Evolutionary conservation across 2,113 vertebrate genomes (phyloP), one percentile per base, ranked within the genome.

Genomic region (Aphyosemion australe): DNA sequence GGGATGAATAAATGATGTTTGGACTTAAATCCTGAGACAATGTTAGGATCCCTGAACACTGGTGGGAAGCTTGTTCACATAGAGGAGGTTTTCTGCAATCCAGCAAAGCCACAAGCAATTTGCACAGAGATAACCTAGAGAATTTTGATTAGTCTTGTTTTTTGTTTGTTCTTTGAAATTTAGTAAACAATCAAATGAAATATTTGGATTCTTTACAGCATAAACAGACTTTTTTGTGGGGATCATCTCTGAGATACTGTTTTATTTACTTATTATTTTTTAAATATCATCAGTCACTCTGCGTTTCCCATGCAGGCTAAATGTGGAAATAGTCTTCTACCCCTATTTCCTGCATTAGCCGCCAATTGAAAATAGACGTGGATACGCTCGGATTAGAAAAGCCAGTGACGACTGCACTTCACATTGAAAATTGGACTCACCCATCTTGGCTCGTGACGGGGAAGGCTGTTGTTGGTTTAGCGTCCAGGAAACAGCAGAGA

Each of bases 1-100:
- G 69, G 86, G 21, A 62, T 56, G 59, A 78, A 78, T 78, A 84
- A 86, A 82, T 67, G 31, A 49, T 70, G 80, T 80, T 78, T 87
- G 79, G 65, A 78, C 77, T 82, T 83, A 72, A 87, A 82, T 61
- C 76, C 60, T 34, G 65, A 73, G 67, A 72, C 63, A 56, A 19
- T 6, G 69, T 80, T 74, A 78, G 74, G n/a, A 79, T 72, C 54
- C 11, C 21, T 14, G 20, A 61, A 75, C 50, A 46, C 45, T 56
- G 18, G 65, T 72, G 37, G 66, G 69, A 71, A 59, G 62, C 47
- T 71, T 49, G 65, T 69, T 56, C 56, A 31, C 42, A 61, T 13
- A 7, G 37, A 59, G 32, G 31, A 59, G 37, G 39, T 60, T 34
- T 55, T 68, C 59, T 69, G 47, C 55, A 83, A 78, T 73, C 70